phyloP scores from a whole-genome alignment of 2,797 vertebrate genomes.

The Falco berigora region DNA sequence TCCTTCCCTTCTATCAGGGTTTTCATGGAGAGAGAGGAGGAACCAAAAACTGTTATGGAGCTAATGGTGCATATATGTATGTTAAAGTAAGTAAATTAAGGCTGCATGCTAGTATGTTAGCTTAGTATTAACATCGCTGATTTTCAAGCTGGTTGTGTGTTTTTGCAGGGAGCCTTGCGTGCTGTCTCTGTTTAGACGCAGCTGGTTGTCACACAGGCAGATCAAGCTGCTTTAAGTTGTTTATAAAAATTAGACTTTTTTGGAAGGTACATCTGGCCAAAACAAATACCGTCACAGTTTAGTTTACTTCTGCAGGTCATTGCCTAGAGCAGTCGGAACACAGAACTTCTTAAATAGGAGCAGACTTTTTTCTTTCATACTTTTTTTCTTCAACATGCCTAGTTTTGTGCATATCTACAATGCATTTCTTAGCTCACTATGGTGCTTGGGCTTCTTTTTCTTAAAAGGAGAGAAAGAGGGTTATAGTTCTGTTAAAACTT shows the following conservation, averaged over 20 bases:
- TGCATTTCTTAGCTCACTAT: not conserved
- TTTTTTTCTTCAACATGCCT: not conserved
- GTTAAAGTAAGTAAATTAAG: slow-evolving; percentile 76
- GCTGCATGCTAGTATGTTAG: not conserved
- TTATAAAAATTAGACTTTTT: not conserved
- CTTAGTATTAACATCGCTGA: not conserved
- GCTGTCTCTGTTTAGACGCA: not conserved
- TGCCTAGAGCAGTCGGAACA: not conserved
- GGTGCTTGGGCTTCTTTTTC: not conserved
- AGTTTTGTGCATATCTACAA: not conserved
- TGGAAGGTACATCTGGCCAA: not conserved
- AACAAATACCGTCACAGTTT: not conserved
- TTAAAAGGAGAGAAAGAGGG: not conserved
- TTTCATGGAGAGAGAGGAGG: slow-evolving; percentile 78
- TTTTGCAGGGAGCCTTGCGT: not conserved
- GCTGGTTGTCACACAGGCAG: not conserved
- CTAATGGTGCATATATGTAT: slow-evolving; percentile 72
- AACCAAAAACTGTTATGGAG: slow-evolving; percentile 87
- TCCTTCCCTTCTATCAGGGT: slow-evolving; percentile 79
- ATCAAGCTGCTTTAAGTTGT: not conserved
- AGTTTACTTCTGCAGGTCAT: not conserved
- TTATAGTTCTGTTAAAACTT: not conserved
- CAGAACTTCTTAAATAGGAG: not conserved
- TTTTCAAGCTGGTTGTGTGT: not conserved
- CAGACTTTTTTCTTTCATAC: not conserved